Conservation (phyloP, 1,140 invertebrate genomes). For the Cheumatopsyche charites region DNA sequence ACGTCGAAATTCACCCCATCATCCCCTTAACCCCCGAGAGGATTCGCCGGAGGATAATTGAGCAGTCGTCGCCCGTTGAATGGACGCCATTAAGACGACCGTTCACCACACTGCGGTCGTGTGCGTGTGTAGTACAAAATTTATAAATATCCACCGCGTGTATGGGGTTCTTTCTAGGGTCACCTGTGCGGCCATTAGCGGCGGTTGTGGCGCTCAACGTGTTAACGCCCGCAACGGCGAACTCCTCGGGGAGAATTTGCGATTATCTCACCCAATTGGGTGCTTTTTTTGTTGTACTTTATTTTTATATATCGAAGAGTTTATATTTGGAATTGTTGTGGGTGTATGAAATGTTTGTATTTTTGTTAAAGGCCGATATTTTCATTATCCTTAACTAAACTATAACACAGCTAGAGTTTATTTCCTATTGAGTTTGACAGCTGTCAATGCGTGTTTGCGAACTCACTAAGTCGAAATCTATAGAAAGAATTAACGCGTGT, state of each 20-base stretch:
- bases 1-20: neutral
- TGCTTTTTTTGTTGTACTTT: too few species aligned
- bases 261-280: neutral
- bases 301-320: too few species aligned
- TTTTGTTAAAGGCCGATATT: too few species aligned
- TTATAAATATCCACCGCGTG: neutral
- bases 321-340: too few species aligned
- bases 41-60: slow-evolving; percentile 27
- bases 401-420: too few species aligned
- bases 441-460: too few species aligned
- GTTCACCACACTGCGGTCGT: neutral
- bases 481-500: too few species aligned
- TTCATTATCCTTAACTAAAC: too few species aligned
- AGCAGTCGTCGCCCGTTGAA: slow-evolving; percentile 24
- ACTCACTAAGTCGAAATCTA: too few species aligned
- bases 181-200: slow-evolving; percentile 14
- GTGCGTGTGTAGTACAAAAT: too few species aligned
- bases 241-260: neutral
- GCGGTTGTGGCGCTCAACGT: neutral
- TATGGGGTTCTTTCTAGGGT: neutral
- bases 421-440: too few species aligned
- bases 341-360: too few species aligned
- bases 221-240: neutral
- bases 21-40: neutral
- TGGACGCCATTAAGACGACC: slow-evolving; percentile 29